Evolutionary conservation across 2,797 vertebrate genomes (phyloP).

Genomic region (Cryptoprocta ferox): DNA sequence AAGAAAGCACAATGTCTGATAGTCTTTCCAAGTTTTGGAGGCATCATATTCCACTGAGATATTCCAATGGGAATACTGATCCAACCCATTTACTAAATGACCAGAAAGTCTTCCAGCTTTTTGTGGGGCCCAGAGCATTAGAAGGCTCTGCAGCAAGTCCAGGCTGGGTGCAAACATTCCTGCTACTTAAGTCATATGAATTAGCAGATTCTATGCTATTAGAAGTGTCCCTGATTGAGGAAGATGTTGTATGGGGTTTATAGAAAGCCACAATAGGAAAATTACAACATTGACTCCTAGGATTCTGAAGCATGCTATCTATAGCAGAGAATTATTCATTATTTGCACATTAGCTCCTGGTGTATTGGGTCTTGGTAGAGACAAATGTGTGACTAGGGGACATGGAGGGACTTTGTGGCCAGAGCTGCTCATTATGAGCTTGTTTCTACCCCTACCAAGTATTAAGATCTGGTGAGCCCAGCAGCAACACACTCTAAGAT

Average conservation of each 20-base stretch:
- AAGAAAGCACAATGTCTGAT: neutral
- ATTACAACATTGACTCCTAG: neutral
- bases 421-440: neutral
- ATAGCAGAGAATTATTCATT: neutral
- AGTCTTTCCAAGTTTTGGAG: neutral
- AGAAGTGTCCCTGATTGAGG: neutral
- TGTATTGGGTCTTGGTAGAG: neutral
- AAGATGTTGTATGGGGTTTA: neutral
- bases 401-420: neutral
- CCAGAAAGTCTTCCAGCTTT: neutral
- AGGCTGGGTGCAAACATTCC: neutral
- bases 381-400: neutral
- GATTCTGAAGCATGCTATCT: neutral
- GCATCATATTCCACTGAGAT: neutral
- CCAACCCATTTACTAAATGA: neutral
- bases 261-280: neutral
- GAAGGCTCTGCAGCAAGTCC: neutral
- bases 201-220: neutral
- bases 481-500: neutral
- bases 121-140: neutral
- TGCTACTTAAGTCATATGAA: neutral
- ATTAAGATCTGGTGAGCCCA: neutral
- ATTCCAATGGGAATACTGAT: neutral
- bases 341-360: slow-evolving; percentile 19
- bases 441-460: neutral